Conservation (phyloP, 2,888 invertebrate genomes). For the Petrophora chlorosata region DNA sequence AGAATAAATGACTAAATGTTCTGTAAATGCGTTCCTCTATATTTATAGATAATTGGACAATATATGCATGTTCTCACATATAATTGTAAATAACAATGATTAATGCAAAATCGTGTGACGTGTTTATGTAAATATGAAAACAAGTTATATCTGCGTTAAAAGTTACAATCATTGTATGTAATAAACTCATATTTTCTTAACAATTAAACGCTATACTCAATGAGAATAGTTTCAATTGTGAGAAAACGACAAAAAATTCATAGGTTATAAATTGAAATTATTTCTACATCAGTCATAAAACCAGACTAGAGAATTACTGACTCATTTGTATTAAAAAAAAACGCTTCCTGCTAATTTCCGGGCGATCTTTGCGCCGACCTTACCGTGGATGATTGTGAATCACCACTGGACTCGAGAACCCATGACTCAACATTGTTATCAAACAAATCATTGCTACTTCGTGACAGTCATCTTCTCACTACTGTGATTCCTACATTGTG, state of each 20-base stretch:
- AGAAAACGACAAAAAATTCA: too few species aligned
- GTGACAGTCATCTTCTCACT: conserved; percentile 40
- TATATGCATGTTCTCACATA: conserved; percentile 21
- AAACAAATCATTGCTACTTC: conserved; percentile 49
- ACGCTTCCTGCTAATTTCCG: conserved; percentile 46
- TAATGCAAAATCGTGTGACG: conserved; percentile 20
- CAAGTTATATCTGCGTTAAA: conserved; percentile 22
- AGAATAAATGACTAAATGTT: conserved; percentile 27
- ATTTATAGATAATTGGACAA: conserved; percentile 19
- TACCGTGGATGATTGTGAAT: conserved; percentile 31
- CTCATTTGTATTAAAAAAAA: conserved; percentile 40
- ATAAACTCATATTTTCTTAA: conserved; percentile 23
- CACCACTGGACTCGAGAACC: conserved; percentile 42
- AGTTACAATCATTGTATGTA: conserved; percentile 19
- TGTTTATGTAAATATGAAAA: conserved; percentile 24
- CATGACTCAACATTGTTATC: conserved; percentile 54
- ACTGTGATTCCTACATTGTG: conserved; percentile 29
- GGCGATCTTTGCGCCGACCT: conserved; percentile 34
- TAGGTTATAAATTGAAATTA: too few species aligned
- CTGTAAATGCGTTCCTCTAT: conserved; percentile 8
- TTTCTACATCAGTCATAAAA: conserved; percentile 19
- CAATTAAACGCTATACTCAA: conserved; percentile 22
- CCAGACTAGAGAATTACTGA: conserved; percentile 15
- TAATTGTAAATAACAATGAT: conserved; percentile 21
- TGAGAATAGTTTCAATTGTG: conserved; percentile 20